These are phyloP conservation scores for Sylvicapra grimmia DNA, from an alignment of 2,113 vertebrate species.

Conservation along the genomic window DNA sequence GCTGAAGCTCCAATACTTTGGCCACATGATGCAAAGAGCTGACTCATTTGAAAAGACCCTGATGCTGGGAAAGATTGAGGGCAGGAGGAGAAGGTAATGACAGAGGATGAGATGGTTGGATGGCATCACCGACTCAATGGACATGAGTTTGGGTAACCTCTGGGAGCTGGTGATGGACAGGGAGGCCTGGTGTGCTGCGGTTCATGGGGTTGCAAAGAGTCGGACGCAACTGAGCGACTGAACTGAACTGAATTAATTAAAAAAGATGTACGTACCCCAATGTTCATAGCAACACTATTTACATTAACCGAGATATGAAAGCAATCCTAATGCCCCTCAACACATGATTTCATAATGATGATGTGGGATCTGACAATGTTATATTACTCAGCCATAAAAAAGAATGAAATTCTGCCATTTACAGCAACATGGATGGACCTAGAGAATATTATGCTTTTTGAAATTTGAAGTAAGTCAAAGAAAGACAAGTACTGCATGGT, in stretches of 20 bases:
- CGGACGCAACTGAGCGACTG: rapidly evolving
- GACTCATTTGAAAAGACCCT: neutral
- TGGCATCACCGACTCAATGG: neutral
- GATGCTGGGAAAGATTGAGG: neutral
- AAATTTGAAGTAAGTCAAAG: neutral
- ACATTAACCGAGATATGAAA: neutral
- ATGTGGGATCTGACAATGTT: neutral
- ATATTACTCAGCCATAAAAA: neutral
- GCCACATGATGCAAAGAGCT: neutral
- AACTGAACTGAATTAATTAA: neutral
- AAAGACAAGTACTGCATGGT: neutral
- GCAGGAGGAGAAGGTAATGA: neutral
- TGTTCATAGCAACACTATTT: neutral
- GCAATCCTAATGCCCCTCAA: neutral
- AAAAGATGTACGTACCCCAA: neutral
- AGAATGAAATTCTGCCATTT: neutral
- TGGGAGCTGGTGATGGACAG: neutral
- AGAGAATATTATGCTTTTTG: neutral
- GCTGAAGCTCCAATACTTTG: neutral
- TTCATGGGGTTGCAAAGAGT: neutral
- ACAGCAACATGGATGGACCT: neutral
- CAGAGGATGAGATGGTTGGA: neutral
- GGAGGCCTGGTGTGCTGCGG: rapidly evolving
- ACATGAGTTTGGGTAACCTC: neutral
- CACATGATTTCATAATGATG: neutral